Evolutionary conservation across 35 echinoderm and acorn worm genomes (phyloP), one percentile per base, ranked within the genome.

Genomic region (Patiria miniata): DNA sequence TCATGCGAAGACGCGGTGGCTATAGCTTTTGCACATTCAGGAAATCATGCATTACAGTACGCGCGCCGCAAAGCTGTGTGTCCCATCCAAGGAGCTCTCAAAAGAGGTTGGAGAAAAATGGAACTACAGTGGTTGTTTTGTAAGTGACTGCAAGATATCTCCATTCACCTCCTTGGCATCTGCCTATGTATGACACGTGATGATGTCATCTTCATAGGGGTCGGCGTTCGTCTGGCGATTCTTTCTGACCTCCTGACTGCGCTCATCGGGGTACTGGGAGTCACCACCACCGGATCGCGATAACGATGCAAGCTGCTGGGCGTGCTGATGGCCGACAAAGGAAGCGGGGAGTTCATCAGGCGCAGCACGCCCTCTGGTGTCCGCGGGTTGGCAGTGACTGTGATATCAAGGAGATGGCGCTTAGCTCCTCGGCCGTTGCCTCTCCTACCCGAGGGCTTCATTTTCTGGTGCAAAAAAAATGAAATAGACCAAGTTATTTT

Each of bases 371-470:
- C 65, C 65, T 73, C 65, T 22, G 65, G 65, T 73, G 65, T 73
- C 34, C 34, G 65, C 8, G 65, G 65, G 29, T 18, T 73, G 23
- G 26, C 65, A 32, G 65, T 26, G 22, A 73, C 65, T 26, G 65
- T 73, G 2, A 73, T 2, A 30, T 73, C 65, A 14, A 73, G 65
- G 10, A 73, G 65, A 73, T 34, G 65, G 34, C 29, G 65, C 26
- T 30, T 73, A 23, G 65, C 34, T 47, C 42, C 42, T 47, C 42
- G 4, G 65, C 65, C 26, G 14, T 73, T 26, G 29, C 21, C 14
- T 73, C 34, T 73, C 65, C 65, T 73, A 30, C 65, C 65, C 21
- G 65, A 73, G 14, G 65, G 29, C 34, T 73, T 73, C 65, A 73
- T 73, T 34, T 73, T 73, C 65, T 73, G 26, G 21, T 32, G 34